Evolutionary conservation across 2,113 vertebrate species (phyloP), one percentile per base, ranked within the genome.

Genomic region (Holacanthus passer): DNA sequence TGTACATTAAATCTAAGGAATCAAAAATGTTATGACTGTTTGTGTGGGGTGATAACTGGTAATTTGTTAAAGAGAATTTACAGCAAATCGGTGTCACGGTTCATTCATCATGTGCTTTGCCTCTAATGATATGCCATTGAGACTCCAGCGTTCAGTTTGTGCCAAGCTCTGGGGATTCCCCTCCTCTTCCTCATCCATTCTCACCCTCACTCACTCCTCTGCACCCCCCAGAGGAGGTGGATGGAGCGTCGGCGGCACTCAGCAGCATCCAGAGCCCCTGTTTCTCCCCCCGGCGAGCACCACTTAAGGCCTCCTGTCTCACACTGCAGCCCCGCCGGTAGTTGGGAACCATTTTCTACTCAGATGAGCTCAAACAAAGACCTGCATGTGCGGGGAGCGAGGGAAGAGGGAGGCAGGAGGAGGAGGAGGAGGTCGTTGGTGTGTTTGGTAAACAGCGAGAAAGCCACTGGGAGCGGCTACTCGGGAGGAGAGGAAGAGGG

Each of bases 381-480:
- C 73, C 4, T 84, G 85, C 77, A 91, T 86, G 89, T 88, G 82
- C 78, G 20, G 73, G n/a, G 86, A 81, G 60, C 2, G 32, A 87
- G 78, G 48, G 77, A 73, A 56, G 59, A 68, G 67, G 70, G 29
- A 67, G 48, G 73, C 75, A 55, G 69, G 82, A 64, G 74, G 82
- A 83, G 77, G 62, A 68, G 69, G 74, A 81, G 70, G 79, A 84
- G 86, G 74, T 70, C 48, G 72, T 73, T 37, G 77, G 79, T 77
- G 83, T 94, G 91, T 95, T 95, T 94, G 89, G 91, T 94, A 95
- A 95, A 94, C 90, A 94, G 72, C 52, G 43, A 71, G 89, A 84
- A 83, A 91, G 90, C 87, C 55, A 47, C 81, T 70, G 79, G 78
- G 66, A 81, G 79, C 59, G 41, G 76, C 69, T 62, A 68, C 60